Percentiles rank a stretch among this genome's conserved stretches.
Conservation (phyloP, 1,140 invertebrate species). For the Anastatus disparis region DNA sequence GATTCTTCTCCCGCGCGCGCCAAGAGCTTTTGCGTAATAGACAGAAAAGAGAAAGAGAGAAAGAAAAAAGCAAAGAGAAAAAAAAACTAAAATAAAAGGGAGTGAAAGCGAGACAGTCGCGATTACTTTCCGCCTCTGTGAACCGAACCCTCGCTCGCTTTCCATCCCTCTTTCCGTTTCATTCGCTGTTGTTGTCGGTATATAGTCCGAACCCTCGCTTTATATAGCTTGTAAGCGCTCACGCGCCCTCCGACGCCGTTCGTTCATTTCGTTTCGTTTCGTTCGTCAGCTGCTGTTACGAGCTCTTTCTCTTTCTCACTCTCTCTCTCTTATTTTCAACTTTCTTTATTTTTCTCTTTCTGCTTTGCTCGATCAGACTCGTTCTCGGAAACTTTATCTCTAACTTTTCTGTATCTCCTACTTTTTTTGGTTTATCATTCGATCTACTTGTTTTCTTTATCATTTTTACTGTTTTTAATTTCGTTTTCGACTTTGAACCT, state of each 20-base stretch:
- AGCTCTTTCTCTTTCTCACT: not conserved
- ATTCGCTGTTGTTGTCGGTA: too few relatives aligned
- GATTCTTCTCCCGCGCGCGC: too few relatives aligned
- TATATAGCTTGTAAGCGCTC: too few relatives aligned
- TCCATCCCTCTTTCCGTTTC: constrained; percentile 41
- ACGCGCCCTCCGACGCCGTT: too few relatives aligned
- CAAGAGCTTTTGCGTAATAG: constrained; percentile 4
- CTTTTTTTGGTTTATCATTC: not conserved
- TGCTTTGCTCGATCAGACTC: not conserved
- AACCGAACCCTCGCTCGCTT: constrained; percentile 62
- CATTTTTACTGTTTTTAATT: not conserved
- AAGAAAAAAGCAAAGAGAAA: too few relatives aligned
- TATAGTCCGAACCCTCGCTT: constrained; percentile 43
- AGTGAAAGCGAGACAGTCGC: constrained; percentile 56
- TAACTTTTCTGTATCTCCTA: not conserved
- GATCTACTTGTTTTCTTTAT: not conserved
- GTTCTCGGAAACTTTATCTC: not conserved
- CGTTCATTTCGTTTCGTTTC: constrained; percentile 52
- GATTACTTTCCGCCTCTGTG: constrained; percentile 67
- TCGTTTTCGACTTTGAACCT: too few relatives aligned
- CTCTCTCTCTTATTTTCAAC: constrained; percentile 4
- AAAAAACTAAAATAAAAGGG: too few relatives aligned
- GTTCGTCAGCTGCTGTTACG: constrained; percentile 40
- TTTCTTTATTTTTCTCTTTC: not conserved
- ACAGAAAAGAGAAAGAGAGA: too few relatives aligned